Evolutionary conservation across 2,797 vertebrate genomes (phyloP).

Genomic region (Tiaroga cobitis): DNA sequence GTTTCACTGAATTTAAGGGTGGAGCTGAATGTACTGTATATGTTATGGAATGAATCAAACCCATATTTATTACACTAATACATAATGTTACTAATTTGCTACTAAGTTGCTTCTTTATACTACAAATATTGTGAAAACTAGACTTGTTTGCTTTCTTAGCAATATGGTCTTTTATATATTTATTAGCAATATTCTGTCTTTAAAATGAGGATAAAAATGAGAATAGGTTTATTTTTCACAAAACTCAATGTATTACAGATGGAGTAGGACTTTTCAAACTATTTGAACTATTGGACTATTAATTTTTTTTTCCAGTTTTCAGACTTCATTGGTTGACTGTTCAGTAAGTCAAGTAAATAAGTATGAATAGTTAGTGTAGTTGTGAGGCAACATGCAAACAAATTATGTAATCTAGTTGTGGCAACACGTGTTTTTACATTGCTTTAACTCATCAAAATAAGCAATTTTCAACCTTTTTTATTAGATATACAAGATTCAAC

Average conservation of each 20-base stretch:
- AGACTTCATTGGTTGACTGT: slow-evolving; percentile 39
- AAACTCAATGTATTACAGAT: slow-evolving; percentile 62
- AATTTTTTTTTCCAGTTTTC: no score
- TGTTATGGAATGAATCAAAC: not conserved
- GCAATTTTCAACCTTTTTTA: no score
- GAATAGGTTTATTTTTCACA: slow-evolving; percentile 57
- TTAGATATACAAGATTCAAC: no score
- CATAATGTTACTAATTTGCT: not conserved
- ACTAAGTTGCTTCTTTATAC: not conserved
- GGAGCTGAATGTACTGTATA: not conserved
- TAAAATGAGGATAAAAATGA: not conserved
- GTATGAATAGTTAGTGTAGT: slow-evolving; percentile 26
- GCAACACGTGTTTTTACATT: no score
- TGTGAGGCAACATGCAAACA: slow-evolving; percentile 35
- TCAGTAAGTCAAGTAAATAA: slow-evolving; percentile 24
- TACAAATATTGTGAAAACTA: not conserved
- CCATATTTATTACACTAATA: not conserved
- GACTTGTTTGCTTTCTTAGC: not conserved
- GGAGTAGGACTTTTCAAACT: not conserved
- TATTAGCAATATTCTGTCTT: not conserved
- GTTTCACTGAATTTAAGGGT: not conserved
- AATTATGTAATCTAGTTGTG: not conserved
- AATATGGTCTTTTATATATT: not conserved
- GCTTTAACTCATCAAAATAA: no score
- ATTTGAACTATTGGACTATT: not conserved